Base-by-base conservation (phyloP, 2,797 vertebrate species). In the Amphiprion clarkii region DNA sequence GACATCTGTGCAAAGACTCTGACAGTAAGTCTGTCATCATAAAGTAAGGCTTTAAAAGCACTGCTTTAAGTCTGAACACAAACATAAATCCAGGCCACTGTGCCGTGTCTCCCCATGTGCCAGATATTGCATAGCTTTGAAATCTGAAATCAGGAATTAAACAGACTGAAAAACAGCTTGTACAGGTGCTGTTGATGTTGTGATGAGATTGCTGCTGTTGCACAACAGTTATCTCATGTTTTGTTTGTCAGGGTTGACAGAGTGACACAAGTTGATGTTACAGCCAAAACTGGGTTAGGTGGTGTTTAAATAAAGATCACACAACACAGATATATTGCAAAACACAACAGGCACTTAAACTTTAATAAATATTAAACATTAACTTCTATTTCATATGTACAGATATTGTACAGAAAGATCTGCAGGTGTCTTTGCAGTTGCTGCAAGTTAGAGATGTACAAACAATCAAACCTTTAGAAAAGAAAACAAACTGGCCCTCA, bases 351-450 rank as follows among this genome's bases (percentile, higher is more conserved):
- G 94, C 85, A 92, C 90, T 92, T 90, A 87, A 93, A 94, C 89
- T 97, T 98, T 97, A 99, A 98, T 99, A 99, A 99, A 97, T 99
- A 98, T 96, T 94, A 94, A 95, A 97, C 96, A 95, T 95, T 95
- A 96, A 93, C 90, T 92, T 96, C 94, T 95, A 90, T 94, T 95
- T 96, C 91, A 94, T 97, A 97, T 97, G 96, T 96, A 97, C 96
- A 96, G 93, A 95, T 96, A 95, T 95, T 74, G 94, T 93, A 96
- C 95, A 96, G 89, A 93, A 90, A 89, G 87, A 91, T 91, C 71
- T 64, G 81, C 90, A 84, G 89, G 85, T 84, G 88, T 67, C 74
- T 85, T 92, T 92, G 92, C 90, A 87, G 84, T 90, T 89, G 87
- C 84, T 88, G 92, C 91, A 93, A 90, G 90, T 91, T 87, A 83